phyloP scores from a whole-genome alignment of 1,140 invertebrate genomes.

The Formica selysi region DNA sequence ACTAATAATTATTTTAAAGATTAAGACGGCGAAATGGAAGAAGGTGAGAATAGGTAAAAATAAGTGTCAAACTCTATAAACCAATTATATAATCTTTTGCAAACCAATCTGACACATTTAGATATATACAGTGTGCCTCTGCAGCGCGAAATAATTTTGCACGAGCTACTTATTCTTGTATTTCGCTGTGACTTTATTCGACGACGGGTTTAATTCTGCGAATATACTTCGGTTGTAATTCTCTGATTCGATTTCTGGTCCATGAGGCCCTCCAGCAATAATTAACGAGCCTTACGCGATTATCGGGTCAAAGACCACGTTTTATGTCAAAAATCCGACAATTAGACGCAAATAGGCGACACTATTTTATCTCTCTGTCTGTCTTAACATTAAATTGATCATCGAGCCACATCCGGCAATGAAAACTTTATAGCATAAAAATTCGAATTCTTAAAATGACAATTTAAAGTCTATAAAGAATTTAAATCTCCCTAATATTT shows the following conservation, averaged over 20 bases:
- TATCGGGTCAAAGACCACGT: constrained; percentile 51
- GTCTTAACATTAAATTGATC: constrained; percentile 7
- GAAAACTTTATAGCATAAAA: background rate
- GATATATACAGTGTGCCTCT: background rate
- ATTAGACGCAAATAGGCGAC: constrained; percentile 40
- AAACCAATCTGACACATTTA: constrained; percentile 26
- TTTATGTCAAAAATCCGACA: constrained; percentile 21
- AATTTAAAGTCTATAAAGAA: background rate
- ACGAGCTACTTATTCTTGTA: constrained; percentile 36
- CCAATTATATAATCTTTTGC: constrained; percentile 28
- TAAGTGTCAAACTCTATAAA: constrained; percentile 4
- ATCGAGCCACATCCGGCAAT: background rate
- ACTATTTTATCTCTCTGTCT: background rate
- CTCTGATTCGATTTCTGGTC: constrained; percentile 16
- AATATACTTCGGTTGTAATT: constrained; percentile 33
- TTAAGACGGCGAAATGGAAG: background rate
- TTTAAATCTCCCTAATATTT: background rate
- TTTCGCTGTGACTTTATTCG: constrained; percentile 12
- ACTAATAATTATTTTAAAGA: constrained; percentile 5
- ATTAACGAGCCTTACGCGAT: constrained; percentile 62
- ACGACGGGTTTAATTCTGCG: background rate
- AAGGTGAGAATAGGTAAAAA: constrained; percentile 1
- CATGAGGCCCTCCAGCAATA: constrained; percentile 24
- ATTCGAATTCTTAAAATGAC: background rate
- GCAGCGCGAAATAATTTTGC: constrained; percentile 24